Conservation (phyloP, 2,888 invertebrate species). For the Steinernema scapterisci region DNA sequence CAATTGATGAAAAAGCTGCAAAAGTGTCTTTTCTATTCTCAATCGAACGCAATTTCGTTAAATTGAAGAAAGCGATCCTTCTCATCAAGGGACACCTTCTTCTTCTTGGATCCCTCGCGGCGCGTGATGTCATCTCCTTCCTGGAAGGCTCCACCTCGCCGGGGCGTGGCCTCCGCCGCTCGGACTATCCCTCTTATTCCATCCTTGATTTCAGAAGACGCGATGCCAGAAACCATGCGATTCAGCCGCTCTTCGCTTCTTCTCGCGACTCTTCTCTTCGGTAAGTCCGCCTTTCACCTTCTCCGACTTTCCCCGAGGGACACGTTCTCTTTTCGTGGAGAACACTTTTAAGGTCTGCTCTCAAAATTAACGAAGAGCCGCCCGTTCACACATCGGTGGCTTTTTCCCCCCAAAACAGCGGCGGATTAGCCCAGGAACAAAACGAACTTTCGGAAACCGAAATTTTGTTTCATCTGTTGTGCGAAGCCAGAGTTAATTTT, state of each 20-base stretch:
- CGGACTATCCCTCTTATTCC: neutral
- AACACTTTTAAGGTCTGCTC: too few relatives aligned
- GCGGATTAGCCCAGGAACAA: too few relatives aligned
- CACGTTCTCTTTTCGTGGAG: too few relatives aligned
- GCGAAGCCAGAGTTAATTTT: too few relatives aligned
- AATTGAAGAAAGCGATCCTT: constrained; percentile 10
- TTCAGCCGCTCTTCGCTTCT: constrained; percentile 9
- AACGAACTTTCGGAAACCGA: too few relatives aligned
- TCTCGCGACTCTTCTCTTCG: constrained; percentile 6
- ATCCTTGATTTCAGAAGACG: neutral
- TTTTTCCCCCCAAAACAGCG: too few relatives aligned
- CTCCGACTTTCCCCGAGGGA: too few relatives aligned
- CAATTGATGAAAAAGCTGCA: neutral
- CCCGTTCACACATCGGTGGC: too few relatives aligned
- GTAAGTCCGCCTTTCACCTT: neutral
- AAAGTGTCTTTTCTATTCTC: neutral
- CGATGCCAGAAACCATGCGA: neutral
- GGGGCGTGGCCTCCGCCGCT: neutral
- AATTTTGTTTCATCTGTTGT: too few relatives aligned
- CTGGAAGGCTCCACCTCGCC: constrained; percentile 3
- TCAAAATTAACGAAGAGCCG: too few relatives aligned
- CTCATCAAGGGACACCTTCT: constrained; percentile 12
- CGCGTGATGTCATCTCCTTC: constrained; percentile 11
- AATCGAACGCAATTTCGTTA: constrained; percentile 10
- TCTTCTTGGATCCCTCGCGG: neutral